A percentile compares a stretch with the other conserved stretches of the same genome.
These are phyloP conservation scores for Therioaphis trifolii DNA, from an alignment of 2,888 invertebrate species.

Conservation along the genomic window DNA sequence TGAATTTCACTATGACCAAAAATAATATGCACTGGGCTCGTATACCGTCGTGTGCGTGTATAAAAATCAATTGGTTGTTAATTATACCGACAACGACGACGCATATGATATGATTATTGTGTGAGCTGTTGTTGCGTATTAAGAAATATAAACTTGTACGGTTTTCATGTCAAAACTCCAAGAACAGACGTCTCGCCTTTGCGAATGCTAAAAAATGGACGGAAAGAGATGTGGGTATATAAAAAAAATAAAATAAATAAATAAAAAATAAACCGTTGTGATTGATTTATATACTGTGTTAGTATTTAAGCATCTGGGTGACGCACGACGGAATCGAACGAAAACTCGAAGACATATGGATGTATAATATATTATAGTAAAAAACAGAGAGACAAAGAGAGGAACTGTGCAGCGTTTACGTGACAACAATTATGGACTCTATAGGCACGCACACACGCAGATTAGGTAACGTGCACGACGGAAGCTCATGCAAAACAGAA, in stretches of 20 bases:
- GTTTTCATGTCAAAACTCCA: constrained; percentile 35
- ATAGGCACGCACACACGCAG: not conserved
- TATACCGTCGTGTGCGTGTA: too few relatives aligned
- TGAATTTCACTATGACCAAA: too few relatives aligned
- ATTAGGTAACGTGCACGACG: constrained; percentile 17
- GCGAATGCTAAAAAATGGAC: not conserved
- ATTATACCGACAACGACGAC: not conserved
- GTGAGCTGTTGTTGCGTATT: not conserved
- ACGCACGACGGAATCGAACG: not conserved
- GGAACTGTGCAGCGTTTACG: not conserved
- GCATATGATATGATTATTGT: not conserved
- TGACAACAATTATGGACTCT: constrained; percentile 18
- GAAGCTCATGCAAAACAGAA: constrained; percentile 38
- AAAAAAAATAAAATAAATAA: too few relatives aligned
- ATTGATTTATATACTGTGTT: constrained; percentile 29
- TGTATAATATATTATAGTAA: not conserved
- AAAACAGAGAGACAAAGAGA: not conserved
- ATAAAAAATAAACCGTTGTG: not conserved
- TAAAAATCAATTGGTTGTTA: not conserved
- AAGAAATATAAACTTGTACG: not conserved
- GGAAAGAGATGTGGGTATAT: not conserved
- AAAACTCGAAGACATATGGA: not conserved
- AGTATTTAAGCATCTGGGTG: not conserved
- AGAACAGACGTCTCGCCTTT: not conserved
- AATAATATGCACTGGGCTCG: too few relatives aligned